Conservation (phyloP, 2,113 vertebrate genomes). For the Jaculus jaculus region DNA sequence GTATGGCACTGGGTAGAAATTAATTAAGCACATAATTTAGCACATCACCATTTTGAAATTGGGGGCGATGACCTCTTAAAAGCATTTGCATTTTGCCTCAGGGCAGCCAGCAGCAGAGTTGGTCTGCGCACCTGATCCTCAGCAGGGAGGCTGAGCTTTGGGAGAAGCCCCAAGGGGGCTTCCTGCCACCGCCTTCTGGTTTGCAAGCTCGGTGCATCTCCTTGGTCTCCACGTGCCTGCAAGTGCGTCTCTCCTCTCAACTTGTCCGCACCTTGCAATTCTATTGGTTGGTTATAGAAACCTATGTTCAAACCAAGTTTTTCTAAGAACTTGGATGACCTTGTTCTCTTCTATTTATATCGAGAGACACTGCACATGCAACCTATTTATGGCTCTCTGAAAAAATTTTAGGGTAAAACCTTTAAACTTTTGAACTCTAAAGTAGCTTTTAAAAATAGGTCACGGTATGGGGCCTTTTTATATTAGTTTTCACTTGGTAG, state of each 20-base stretch:
- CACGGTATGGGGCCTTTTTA: neutral
- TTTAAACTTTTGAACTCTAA: slow-evolving; percentile 56
- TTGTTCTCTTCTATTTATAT: slow-evolving; percentile 28
- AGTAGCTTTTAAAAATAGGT: slow-evolving; percentile 4
- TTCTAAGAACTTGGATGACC: slow-evolving; percentile 12
- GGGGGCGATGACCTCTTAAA: slow-evolving; percentile 44
- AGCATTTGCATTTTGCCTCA: neutral
- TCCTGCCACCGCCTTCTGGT: neutral
- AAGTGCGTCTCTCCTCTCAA: neutral
- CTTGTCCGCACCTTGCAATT: neutral
- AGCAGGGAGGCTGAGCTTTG: neutral
- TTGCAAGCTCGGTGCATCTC: neutral
- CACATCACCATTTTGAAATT: slow-evolving; percentile 51
- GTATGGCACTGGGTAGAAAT: slow-evolving; percentile 44
- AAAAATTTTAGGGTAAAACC: slow-evolving; percentile 25
- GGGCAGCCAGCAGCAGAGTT: neutral
- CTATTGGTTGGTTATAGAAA: neutral
- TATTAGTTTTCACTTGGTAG: neutral
- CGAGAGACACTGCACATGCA: neutral
- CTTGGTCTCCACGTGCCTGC: neutral
- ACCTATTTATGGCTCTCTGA: slow-evolving; percentile 4
- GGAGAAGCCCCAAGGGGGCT: neutral
- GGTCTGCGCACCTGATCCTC: neutral
- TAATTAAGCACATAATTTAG: slow-evolving; percentile 58
- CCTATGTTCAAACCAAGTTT: slow-evolving; percentile 14